phyloP scores from a whole-genome alignment of 2,113 vertebrate genomes.

The Willisornis vidua region DNA sequence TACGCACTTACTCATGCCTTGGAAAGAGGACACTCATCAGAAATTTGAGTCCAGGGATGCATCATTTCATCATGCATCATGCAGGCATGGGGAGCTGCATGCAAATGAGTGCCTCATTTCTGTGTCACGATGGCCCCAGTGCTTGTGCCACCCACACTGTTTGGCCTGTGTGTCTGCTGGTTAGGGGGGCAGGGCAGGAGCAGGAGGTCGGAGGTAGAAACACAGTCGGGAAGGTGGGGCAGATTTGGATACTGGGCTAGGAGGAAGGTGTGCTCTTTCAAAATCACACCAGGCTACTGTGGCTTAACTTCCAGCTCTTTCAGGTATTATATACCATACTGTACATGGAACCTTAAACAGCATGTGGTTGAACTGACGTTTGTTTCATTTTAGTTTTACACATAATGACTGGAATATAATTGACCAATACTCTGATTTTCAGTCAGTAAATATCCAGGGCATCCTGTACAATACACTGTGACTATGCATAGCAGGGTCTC shows the following conservation, averaged over 20 bases:
- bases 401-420: not conserved
- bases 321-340: not conserved
- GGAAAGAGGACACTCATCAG: not conserved
- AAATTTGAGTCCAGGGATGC: not conserved
- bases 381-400: not conserved
- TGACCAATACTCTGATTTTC: not conserved
- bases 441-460: not conserved
- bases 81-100: not conserved
- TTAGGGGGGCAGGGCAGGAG: not conserved
- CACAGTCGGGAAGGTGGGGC: not conserved
- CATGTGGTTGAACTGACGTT: not conserved
- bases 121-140: accelerated
- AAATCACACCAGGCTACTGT: not conserved
- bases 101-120: not conserved
- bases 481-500: not conserved
- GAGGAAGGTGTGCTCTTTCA: not conserved
- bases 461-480: accelerated
- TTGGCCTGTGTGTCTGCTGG: accelerated
- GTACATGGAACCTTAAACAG: not conserved
- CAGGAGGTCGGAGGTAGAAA: not conserved
- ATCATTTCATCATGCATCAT: not conserved
- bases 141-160: not conserved
- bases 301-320: not conserved
- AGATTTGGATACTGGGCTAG: not conserved
- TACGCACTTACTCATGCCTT: accelerated